Percentiles rank a stretch among this genome's conserved stretches.
Evolutionary conservation across 1,140 invertebrate species (phyloP).

Genomic region (Proctacanthus coquilletti): DNA sequence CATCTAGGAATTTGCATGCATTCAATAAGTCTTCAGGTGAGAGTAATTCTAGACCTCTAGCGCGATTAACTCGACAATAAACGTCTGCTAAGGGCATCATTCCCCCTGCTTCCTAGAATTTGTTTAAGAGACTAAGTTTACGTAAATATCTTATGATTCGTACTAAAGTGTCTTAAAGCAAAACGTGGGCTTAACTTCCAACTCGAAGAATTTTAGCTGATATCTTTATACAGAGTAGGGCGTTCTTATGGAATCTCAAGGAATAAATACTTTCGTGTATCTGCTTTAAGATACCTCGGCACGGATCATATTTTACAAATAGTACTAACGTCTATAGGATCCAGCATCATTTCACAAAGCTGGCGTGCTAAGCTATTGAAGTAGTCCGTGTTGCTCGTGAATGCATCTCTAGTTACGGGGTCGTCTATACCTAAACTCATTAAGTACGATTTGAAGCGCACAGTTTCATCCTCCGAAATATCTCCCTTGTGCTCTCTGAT

Average conservation of each 20-base stretch:
- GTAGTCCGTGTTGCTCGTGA: conserved; percentile 74
- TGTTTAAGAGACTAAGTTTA: too few relatives aligned
- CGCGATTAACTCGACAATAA: conserved; percentile 89
- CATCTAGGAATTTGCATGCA: conserved; percentile 60
- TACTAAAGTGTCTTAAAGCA: too few relatives aligned
- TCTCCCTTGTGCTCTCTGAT: conserved; percentile 89
- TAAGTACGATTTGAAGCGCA: conserved; percentile 89
- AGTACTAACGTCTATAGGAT: conserved; percentile 55
- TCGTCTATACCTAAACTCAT: conserved; percentile 94
- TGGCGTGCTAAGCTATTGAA: conserved; percentile 76
- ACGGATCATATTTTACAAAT: conserved; percentile 4
- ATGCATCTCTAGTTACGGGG: conserved; percentile 85
- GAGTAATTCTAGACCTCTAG: conserved; percentile 71
- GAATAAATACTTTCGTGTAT: too few relatives aligned
- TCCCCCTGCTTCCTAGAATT: conserved; percentile 74
- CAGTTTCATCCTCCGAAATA: conserved; percentile 94
- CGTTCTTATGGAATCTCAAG: too few relatives aligned
- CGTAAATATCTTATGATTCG: too few relatives aligned
- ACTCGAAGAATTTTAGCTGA: too few relatives aligned
- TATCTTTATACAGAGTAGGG: too few relatives aligned
- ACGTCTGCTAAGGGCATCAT: conserved; percentile 95
- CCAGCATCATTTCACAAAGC: conserved; percentile 64
- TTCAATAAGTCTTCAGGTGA: conserved; percentile 91
- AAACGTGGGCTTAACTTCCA: too few relatives aligned
- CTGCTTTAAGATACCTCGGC: too few relatives aligned